phyloP scores from a whole-genome alignment of 2,113 vertebrate genomes.

The Pyrgilauda ruficollis region DNA sequence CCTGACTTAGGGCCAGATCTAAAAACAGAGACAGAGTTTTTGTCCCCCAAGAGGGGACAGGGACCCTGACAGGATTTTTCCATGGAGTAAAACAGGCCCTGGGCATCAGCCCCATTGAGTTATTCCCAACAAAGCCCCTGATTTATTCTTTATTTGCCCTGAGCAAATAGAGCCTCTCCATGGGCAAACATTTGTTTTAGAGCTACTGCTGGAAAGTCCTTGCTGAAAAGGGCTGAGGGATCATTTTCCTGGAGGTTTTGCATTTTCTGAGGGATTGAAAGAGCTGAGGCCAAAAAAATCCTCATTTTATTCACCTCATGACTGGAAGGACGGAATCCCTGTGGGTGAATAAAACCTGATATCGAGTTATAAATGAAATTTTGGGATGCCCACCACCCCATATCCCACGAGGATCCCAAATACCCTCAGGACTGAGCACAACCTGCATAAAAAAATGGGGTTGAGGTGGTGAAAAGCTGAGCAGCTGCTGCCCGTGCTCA shows the following conservation, averaged over 20 bases:
- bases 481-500: background rate
- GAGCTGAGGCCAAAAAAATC: background rate
- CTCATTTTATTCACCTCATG: background rate
- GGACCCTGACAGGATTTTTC: background rate
- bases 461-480: background rate
- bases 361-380: accelerated
- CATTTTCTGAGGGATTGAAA: background rate
- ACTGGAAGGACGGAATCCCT: accelerated
- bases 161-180: background rate
- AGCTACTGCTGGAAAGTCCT: background rate
- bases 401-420: accelerated
- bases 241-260: background rate
- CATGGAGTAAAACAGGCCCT: background rate
- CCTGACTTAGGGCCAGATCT: background rate
- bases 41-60: background rate
- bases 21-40: background rate
- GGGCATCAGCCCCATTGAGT: background rate
- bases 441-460: background rate
- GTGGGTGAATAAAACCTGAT: accelerated
- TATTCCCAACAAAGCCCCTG: background rate
- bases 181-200: constrained; percentile 50
- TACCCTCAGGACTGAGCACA: accelerated
- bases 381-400: no score
- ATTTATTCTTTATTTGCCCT: constrained; percentile 43
- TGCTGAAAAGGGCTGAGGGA: background rate